phyloP scores from a whole-genome alignment of 2,797 vertebrate genomes.

The Anisognathus igniventris region DNA sequence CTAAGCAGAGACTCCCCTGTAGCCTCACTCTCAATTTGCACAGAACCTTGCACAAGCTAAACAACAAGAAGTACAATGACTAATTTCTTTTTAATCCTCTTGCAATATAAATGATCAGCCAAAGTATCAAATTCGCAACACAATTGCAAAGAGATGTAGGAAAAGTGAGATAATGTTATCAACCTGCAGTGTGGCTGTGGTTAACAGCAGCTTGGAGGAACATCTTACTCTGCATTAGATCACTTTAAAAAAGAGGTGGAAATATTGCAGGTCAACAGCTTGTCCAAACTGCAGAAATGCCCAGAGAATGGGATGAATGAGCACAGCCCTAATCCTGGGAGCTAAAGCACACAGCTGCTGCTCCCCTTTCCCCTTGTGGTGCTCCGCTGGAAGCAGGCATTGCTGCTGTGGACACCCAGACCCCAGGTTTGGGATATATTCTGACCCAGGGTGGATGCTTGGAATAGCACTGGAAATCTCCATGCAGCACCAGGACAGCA shows the following conservation, averaged over 20 bases:
- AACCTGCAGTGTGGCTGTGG: not conserved
- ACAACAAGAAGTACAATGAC: not conserved
- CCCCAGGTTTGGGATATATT: not conserved
- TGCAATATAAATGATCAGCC: not conserved
- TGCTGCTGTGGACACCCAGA: not conserved
- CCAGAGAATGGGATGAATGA: not conserved
- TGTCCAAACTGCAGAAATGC: not conserved
- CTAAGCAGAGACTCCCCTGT: not conserved
- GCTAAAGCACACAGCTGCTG: not conserved
- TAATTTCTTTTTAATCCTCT: not conserved
- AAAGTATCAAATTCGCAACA: not conserved
- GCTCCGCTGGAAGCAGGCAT: not conserved
- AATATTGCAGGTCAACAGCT: not conserved
- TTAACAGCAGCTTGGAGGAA: not conserved
- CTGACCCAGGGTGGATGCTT: not conserved
- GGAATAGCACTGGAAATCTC: constrained; percentile 45
- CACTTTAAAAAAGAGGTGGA: not conserved
- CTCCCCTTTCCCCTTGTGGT: not conserved
- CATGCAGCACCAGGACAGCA: not conserved
- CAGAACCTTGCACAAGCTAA: not conserved
- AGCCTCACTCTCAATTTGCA: not conserved
- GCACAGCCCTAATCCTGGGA: not conserved
- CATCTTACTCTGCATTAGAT: not conserved
- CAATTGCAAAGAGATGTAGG: not conserved
- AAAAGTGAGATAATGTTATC: not conserved